Base-by-base conservation (phyloP, 2,888 invertebrate species). In the Dysmachus trigonus region DNA sequence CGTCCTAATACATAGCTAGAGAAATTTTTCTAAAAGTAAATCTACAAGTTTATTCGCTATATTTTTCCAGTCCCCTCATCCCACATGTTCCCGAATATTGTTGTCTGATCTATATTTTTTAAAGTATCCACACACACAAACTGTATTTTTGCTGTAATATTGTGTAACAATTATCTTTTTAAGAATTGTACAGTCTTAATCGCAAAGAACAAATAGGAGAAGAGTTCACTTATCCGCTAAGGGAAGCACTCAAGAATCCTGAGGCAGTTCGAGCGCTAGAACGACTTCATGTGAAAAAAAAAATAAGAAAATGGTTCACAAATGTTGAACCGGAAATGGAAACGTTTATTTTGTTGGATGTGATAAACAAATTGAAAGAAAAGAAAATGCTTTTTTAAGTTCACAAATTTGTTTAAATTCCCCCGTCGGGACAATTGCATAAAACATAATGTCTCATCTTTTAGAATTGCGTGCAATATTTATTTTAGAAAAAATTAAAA, bases 271-370 rank as follows among this genome's bases (percentile, higher is more conserved):
- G 62, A 62, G 3, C 62, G 27, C 10, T 62, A 62, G 13, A 62
- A 62, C 62, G 27, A 62, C 62, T 62, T 62, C 62, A 62, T 22
- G 27, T 22, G 62, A 62, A 62, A 62, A 4, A 41, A 41, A 5
- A 31, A 31, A 31, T 31, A 31, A 41, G 1, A 38, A 38, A 62
- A 62, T 18, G 27, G 62, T 62, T 62, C 27, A 10, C n/a, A 10
- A 27, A 27, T 10, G 10, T 22, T 22, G 62, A 62, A 72, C 38
- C 22, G 22, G n/a, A 82, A 22, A 82, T 81, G 71, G 72, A 83
- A 72, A 47, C 30, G 72, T 83, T 71, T 83, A 41, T 83, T 72
- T 72, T 83, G 83, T 83, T 83, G 83, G 83, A 83, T 83, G 83
- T 83, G 83, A 83, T 83, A 83, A 72, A 72, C 72, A 62, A 62